A percentile compares a stretch with the other conserved stretches of the same genome.
Evolutionary conservation across 1,140 invertebrate genomes (phyloP).

Genomic region (Drosophila mojavensis): DNA sequence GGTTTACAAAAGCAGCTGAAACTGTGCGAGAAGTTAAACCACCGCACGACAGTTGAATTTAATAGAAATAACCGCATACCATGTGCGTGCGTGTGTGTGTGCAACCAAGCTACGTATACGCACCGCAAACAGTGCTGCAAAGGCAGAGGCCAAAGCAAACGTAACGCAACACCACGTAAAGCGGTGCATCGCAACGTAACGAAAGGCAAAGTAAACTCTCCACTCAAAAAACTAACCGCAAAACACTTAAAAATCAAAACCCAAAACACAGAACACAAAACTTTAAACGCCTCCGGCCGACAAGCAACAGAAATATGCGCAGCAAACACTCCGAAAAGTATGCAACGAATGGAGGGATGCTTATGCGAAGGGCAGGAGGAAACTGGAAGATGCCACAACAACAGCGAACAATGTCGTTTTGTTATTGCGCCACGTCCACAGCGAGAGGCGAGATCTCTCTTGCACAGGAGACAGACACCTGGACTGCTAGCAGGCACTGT

Average conservation of each 20-base stretch:
- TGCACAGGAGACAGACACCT: conserved; percentile 19
- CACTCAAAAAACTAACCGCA: conserved; percentile 68
- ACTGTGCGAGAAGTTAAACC: conserved; percentile 44
- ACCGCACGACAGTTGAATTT: conserved; percentile 59
- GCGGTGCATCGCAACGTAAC: too few species aligned
- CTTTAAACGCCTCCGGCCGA: conserved; percentile 28
- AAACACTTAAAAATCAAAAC: conserved; percentile 56
- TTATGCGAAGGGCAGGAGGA: not conserved
- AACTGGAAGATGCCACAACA: conserved; percentile 7
- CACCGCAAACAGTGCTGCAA: conserved; percentile 63
- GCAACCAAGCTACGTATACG: conserved; percentile 53
- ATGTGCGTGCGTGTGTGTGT: not conserved
- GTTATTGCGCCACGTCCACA: conserved; percentile 49
- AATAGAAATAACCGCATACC: conserved; percentile 52
- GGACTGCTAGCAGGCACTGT: conserved; percentile 23
- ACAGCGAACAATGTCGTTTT: conserved; percentile 33
- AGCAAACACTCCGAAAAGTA: conserved; percentile 56
- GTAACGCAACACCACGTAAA: conserved; percentile 4
- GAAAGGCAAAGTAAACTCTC: not conserved
- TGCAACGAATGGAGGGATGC: conserved; percentile 26
- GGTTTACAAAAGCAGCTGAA: conserved; percentile 40
- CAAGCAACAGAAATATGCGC: conserved; percentile 73
- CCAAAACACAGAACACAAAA: conserved; percentile 26
- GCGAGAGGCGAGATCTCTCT: not conserved
- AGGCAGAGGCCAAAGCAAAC: conserved; percentile 53